Evolutionary conservation across 2,888 invertebrate species (phyloP).

Genomic region (Brachyopa scutellaris): DNA sequence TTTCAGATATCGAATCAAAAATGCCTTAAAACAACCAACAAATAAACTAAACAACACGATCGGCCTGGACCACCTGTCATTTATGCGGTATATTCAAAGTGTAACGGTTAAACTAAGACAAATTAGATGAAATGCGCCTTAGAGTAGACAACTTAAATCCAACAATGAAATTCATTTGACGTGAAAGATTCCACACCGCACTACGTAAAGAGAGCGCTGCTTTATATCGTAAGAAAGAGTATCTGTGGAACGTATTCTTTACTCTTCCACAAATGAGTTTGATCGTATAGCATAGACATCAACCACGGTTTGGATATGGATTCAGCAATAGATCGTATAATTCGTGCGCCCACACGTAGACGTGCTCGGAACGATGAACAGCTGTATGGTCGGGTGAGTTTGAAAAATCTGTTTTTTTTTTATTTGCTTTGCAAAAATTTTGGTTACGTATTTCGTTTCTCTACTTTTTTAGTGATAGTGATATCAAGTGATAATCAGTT

Average conservation of each 20-base stretch:
- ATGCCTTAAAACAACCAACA: conserved; percentile 49
- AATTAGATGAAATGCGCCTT: conserved; percentile 50
- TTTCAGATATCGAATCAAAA: conserved; percentile 48
- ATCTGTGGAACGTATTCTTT: conserved; percentile 45
- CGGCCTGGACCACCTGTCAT: neutral
- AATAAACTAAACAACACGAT: conserved; percentile 3
- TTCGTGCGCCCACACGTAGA: conserved; percentile 89
- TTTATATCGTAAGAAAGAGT: conserved; percentile 10
- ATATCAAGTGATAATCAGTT: neutral
- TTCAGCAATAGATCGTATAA: conserved; percentile 82
- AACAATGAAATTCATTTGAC: conserved; percentile 43
- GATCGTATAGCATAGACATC: conserved; percentile 66
- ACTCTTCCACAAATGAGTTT: conserved; percentile 55
- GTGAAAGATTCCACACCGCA: neutral
- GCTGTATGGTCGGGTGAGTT: conserved; percentile 88
- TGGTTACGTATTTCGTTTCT: neutral
- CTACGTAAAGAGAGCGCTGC: conserved; percentile 34
- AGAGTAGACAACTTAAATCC: conserved; percentile 15
- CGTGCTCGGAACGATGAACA: conserved; percentile 89
- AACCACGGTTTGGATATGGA: conserved; percentile 60
- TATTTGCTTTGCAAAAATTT: neutral
- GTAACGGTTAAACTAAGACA: conserved; percentile 37
- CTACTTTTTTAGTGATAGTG: too few relatives aligned
- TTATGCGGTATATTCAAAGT: conserved; percentile 28
- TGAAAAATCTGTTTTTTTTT: conserved; percentile 8